Evolutionary conservation across 2,888 invertebrate species (phyloP).

Genomic region (Noctua comes): DNA sequence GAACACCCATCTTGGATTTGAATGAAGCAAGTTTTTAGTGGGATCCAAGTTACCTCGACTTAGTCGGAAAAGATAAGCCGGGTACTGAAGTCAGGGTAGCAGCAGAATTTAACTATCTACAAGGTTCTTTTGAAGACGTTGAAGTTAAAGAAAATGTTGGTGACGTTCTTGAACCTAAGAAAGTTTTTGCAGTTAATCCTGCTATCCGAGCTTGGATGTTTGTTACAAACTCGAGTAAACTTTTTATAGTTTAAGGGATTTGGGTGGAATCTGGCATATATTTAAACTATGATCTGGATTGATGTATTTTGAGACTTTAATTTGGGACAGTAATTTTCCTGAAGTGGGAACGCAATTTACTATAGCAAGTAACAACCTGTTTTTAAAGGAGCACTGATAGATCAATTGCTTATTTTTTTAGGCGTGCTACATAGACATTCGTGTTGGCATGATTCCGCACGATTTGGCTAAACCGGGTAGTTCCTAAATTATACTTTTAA

Average conservation of each 20-base stretch:
- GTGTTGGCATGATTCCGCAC: background rate
- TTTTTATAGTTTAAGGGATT: background rate
- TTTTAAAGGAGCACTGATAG: background rate
- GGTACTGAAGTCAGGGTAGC: slow-evolving; percentile 27
- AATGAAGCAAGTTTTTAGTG: slow-evolving; percentile 57
- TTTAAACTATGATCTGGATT: background rate
- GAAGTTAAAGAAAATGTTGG: slow-evolving; percentile 17
- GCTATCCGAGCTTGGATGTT: background rate
- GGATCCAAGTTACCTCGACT: slow-evolving; percentile 43
- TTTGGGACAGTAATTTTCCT: background rate
- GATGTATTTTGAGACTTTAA: background rate
- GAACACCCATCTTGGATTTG: slow-evolving; percentile 55
- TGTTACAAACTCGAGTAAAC: background rate
- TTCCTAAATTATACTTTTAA: background rate
- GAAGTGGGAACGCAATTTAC: background rate
- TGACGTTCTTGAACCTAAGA: slow-evolving; percentile 9
- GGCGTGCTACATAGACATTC: background rate
- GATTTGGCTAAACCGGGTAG: background rate
- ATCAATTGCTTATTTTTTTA: too few species aligned
- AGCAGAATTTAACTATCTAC: slow-evolving; percentile 49
- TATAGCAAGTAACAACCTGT: background rate
- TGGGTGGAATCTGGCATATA: background rate
- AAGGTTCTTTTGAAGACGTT: slow-evolving; percentile 22
- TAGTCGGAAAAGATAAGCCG: slow-evolving; percentile 52
- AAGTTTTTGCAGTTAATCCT: slow-evolving; percentile 27